Percentiles rank a stretch among this genome's conserved stretches.
Conservation (phyloP, 2,113 vertebrate genomes). For the Glaucidium brasilianum region DNA sequence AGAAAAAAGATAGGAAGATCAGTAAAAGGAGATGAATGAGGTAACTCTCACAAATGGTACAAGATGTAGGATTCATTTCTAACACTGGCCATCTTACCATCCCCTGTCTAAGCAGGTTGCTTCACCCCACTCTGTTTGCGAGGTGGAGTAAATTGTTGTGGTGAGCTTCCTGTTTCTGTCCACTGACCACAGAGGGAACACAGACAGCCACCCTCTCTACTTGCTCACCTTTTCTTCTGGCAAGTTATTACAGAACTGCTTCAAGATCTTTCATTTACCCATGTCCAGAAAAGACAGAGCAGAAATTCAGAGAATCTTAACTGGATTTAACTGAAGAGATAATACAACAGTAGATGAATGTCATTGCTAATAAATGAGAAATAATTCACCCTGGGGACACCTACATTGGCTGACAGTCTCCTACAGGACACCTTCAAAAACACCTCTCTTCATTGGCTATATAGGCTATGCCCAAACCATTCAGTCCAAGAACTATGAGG, state of each 20-base stretch:
- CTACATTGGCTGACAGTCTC: neutral
- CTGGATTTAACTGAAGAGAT: neutral
- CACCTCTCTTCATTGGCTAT: neutral
- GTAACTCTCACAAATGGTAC: neutral
- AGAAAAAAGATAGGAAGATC: neutral
- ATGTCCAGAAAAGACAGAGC: neutral
- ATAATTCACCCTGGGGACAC: neutral
- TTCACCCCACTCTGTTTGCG: rapidly evolving
- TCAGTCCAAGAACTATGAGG: neutral
- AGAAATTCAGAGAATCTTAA: neutral
- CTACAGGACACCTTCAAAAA: neutral
- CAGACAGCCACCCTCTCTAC: neutral
- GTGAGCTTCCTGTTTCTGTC: neutral
- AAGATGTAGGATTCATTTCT: neutral
- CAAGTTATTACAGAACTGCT: neutral
- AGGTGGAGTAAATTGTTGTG: neutral
- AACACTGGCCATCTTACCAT: neutral
- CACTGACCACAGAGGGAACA: neutral
- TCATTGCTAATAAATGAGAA: neutral
- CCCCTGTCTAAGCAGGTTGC: neutral
- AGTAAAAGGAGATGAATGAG: neutral
- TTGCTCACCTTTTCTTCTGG: neutral
- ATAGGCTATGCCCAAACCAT: neutral
- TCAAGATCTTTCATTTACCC: neutral
- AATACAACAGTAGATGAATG: neutral